phyloP scores from a whole-genome alignment of 2,888 invertebrate genomes.

The Frankliniella fusca region DNA sequence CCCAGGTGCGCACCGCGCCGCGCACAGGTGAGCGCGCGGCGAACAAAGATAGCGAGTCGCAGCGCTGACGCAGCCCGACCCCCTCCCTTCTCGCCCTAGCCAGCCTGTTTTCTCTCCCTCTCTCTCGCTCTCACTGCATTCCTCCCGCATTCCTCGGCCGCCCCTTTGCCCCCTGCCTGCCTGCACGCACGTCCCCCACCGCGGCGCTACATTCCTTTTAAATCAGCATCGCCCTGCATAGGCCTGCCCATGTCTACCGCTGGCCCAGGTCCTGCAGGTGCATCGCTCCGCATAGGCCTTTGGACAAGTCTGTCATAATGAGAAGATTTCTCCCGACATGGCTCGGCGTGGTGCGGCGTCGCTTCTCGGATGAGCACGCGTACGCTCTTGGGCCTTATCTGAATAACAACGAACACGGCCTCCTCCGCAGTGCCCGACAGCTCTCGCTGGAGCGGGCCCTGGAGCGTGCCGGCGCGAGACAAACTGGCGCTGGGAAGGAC shows the following conservation, averaged over 20 bases:
- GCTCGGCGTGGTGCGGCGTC: too few relatives aligned
- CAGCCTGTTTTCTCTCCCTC: slow-evolving; percentile 22
- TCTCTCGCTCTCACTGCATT: slow-evolving; percentile 22
- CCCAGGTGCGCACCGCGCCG: not conserved
- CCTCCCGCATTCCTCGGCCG: not conserved
- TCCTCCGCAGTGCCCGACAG: too few relatives aligned
- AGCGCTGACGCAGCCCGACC: not conserved
- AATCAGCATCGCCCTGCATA: not conserved
- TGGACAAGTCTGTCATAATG: not conserved
- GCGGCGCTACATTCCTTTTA: not conserved
- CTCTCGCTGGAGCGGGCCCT: too few relatives aligned
- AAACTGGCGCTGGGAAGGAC: too few relatives aligned
- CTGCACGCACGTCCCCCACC: not conserved
- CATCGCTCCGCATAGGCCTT: not conserved
- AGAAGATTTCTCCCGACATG: not conserved
- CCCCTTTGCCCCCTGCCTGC: not conserved
- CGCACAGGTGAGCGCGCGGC: not conserved
- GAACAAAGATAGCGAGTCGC: not conserved
- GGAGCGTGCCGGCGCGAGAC: too few relatives aligned
- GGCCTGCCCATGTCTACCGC: not conserved
- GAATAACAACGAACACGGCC: too few relatives aligned
- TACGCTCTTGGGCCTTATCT: too few relatives aligned
- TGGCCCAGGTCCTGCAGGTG: not conserved
- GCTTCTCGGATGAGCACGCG: too few relatives aligned
- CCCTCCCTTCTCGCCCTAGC: not conserved